Base-by-base conservation (phyloP, 1,140 invertebrate genomes). In the Mya arenaria region DNA sequence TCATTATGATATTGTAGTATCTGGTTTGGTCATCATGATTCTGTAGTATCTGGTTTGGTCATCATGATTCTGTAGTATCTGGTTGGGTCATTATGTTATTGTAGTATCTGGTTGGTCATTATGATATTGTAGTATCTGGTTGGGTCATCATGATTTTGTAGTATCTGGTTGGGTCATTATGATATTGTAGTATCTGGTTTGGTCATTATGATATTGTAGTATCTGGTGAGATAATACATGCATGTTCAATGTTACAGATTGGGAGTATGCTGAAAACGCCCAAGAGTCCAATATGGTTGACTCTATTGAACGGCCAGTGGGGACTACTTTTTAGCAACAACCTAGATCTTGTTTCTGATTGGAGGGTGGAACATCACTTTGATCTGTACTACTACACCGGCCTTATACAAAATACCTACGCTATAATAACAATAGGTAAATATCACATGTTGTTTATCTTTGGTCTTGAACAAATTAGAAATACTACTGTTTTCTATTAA, bases 191-290 rank as follows among this genome's bases (percentile, higher is more conserved):
- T n/a, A n/a, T n/a, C n/a, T n/a, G n/a, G n/a, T n/a, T n/a, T n/a
- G n/a, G n/a, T n/a, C n/a, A n/a, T n/a, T n/a, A n/a, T n/a, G n/a
- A n/a, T n/a, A n/a, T n/a, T n/a, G n/a, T n/a, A n/a, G n/a, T n/a
- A n/a, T n/a, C n/a, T n/a, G n/a, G n/a, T n/a, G n/a, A n/a, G n/a
- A n/a, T n/a, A n/a, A n/a, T n/a, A n/a, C n/a, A n/a, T n/a, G n/a
- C n/a, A n/a, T n/a, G n/a, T n/a, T n/a, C n/a, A n/a, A n/a, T 77
- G 69, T 94, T 92, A 77, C 93, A 95, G 80, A 95, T 96, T 6
- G 96, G 96, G 17, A 97, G 96, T 1, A 94, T 96, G 32, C 90
- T 97, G 56, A 97, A 97, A 90, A 97, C 97, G 3, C 97, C 96
- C 25, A 96, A 95, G 87, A 92, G 95, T 41, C 96, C 97, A 5